Evolutionary conservation across 2,113 vertebrate species (phyloP), one percentile per base, ranked within the genome.

Genomic region (Melanotaenia duboulayi): DNA sequence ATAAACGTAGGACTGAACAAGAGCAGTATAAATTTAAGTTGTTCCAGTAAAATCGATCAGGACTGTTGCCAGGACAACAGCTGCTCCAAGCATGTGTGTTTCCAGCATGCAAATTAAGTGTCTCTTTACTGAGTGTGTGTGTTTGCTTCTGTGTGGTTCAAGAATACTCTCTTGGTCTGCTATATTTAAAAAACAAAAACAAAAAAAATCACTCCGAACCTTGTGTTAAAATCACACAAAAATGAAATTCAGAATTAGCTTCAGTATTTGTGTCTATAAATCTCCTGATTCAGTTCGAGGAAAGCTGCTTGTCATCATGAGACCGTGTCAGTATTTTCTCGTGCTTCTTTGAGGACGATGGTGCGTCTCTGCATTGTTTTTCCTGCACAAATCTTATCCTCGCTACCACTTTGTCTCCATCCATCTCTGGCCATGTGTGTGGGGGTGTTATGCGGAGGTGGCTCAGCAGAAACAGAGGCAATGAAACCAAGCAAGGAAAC

Each of bases 401-500:
- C 51, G 74, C 75, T 55, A 46, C 61, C 71, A 40, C 68, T 87
- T 76, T 44, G 51, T 79, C 86, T 86, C 80, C 66, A 76, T 85
- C 85, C 81, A 56, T 90, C 82, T 83, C 72, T 76, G 76, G 72
- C 82, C 83, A 83, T 84, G 85, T 91, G 85, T 86, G 88, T 88
- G 86, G 85, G 90, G 86, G 91, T 87, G 90, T 87, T 71, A 56
- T 87, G 89, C 50, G 91, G 88, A 90, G 91, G 90, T 76, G 87
- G 90, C 71, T 77, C n/a, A 57, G 79, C 86, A 89, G 82, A 89
- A 89, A 81, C 74, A 64, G 74, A 85, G 75, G 85, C 82, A 77
- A 72, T 44, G 69, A 81, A 77, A 76, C 55, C 83, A 70, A 83
- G 67, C 69, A 14, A 49, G 65, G 65, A 89, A 85, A 76, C 59